Conservation (phyloP, 2,888 invertebrate species). For the Caradrina clavipalpis region DNA sequence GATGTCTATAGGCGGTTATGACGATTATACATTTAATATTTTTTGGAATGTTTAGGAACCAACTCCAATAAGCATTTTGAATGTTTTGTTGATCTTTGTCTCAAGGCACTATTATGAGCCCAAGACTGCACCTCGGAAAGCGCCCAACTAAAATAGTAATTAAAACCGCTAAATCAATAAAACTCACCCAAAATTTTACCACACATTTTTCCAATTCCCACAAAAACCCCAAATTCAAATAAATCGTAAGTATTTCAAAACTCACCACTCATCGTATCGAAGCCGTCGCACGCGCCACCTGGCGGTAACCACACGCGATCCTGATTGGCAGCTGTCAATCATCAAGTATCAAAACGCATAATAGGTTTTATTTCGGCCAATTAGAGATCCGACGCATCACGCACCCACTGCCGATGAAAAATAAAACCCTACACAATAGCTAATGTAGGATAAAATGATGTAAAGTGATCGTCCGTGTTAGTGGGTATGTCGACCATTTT, state of each 20-base stretch:
- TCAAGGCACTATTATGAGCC: not conserved
- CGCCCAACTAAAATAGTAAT: not conserved
- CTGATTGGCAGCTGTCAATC: slow-evolving; percentile 89
- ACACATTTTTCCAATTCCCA: not conserved
- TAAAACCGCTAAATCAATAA: not conserved
- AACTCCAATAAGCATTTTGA: too few species aligned
- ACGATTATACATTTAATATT: too few species aligned
- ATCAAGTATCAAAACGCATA: slow-evolving; percentile 81
- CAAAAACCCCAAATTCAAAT: slow-evolving; percentile 6
- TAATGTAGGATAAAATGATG: slow-evolving; percentile 64
- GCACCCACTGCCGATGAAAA: slow-evolving; percentile 79
- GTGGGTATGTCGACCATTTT: slow-evolving; percentile 18
- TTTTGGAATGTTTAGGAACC: too few species aligned
- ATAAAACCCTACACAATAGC: slow-evolving; percentile 67
- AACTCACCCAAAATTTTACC: not conserved
- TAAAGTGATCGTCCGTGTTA: slow-evolving; percentile 34
- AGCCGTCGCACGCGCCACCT: slow-evolving; percentile 80
- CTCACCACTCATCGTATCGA: slow-evolving; percentile 27
- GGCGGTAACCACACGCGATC: slow-evolving; percentile 77
- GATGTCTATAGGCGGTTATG: too few species aligned
- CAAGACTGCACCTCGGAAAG: not conserved
- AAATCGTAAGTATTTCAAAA: slow-evolving; percentile 39
- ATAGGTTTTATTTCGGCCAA: slow-evolving; percentile 85
- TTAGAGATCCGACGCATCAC: slow-evolving; percentile 79
- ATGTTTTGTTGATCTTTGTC: not conserved